A percentile compares a stretch with the other conserved stretches of the same genome.
phyloP scores from a whole-genome alignment of 2,113 vertebrate genomes.

The Monarcha castaneiventris region DNA sequence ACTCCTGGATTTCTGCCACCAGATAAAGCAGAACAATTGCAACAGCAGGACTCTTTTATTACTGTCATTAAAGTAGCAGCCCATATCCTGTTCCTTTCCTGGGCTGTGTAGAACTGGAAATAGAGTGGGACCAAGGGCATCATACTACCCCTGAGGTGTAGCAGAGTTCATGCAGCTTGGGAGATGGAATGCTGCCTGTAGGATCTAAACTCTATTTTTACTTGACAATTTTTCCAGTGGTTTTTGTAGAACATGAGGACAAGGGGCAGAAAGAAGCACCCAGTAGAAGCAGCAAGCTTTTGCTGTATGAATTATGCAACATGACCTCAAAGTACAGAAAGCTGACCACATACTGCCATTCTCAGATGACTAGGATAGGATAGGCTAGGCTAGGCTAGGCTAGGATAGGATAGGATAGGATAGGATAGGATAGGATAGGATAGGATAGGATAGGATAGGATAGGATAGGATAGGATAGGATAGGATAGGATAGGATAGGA shows the following conservation, averaged over 20 bases:
- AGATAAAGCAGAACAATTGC: neutral
- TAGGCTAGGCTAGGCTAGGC: neutral
- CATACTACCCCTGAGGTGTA: neutral
- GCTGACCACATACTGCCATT: neutral
- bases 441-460: neutral
- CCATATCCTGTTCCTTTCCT: neutral
- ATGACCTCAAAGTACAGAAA: neutral
- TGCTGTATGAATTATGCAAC: neutral
- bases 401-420: neutral
- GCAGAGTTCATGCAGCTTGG: neutral
- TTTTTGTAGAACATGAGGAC: neutral
- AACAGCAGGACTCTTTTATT: neutral
- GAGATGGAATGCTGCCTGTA: neutral
- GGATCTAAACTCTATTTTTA: neutral
- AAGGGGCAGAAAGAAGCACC: neutral
- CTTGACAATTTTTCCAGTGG: neutral
- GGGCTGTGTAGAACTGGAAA: neutral
- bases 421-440: neutral
- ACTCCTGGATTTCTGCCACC: neutral
- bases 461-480: neutral
- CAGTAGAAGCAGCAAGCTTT: neutral
- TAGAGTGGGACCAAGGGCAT: neutral
- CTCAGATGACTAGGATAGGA: neutral
- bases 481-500: neutral
- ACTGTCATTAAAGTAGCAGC: neutral